Evolutionary conservation across 1,140 invertebrate genomes (phyloP).

Genomic region (Eumaeus atala): DNA sequence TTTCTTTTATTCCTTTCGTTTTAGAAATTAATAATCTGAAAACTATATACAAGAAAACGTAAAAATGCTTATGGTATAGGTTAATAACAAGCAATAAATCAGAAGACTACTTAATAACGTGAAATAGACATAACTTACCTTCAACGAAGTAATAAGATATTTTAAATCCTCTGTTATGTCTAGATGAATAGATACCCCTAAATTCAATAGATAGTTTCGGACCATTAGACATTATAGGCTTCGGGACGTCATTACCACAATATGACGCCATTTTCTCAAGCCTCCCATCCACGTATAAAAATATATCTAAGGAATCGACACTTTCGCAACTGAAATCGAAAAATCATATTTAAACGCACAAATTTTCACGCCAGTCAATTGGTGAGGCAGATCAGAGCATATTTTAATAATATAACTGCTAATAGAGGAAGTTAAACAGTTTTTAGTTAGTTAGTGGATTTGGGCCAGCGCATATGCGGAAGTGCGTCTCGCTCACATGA

Average conservation of each 20-base stretch:
- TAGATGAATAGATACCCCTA: constrained; percentile 80
- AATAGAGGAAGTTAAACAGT: too few relatives aligned
- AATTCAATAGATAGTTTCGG: constrained; percentile 88
- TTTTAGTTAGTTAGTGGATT: too few relatives aligned
- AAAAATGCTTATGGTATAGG: too few relatives aligned
- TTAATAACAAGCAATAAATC: too few relatives aligned
- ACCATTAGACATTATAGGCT: constrained; percentile 92
- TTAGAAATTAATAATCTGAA: too few relatives aligned
- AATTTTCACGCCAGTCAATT: too few relatives aligned
- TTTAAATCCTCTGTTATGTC: constrained; percentile 86
- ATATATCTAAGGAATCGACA: constrained; percentile 85
- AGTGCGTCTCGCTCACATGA: too few relatives aligned
- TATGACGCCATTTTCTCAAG: constrained; percentile 88
- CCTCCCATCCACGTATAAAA: constrained; percentile 85
- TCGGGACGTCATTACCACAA: constrained; percentile 85
- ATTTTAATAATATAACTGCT: too few relatives aligned
- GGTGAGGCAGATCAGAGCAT: too few relatives aligned
- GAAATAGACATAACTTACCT: constrained; percentile 78
- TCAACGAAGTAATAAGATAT: constrained; percentile 90
- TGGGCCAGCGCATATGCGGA: too few relatives aligned
- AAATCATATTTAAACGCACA: constrained; percentile 13
- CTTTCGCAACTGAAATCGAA: constrained; percentile 82
- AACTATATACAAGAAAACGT: too few relatives aligned
- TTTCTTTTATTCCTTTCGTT: too few relatives aligned
- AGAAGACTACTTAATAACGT: background rate